Percentiles rank a stretch among this genome's conserved stretches.
Conservation (phyloP, 2,113 vertebrate genomes). For the Microtus ochrogaster region DNA sequence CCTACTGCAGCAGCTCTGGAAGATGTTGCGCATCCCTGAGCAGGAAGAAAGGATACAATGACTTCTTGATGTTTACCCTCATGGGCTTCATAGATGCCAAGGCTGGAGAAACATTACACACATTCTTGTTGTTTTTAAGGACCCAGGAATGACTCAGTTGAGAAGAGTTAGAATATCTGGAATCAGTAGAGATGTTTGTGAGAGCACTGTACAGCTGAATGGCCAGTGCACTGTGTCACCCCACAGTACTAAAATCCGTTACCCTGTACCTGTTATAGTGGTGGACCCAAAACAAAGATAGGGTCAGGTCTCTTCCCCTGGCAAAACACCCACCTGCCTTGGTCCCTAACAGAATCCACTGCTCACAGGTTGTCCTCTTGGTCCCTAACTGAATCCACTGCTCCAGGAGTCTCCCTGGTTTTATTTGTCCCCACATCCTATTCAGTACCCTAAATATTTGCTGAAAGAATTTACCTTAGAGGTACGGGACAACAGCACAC, state of each 20-base stretch:
- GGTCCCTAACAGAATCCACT: not conserved
- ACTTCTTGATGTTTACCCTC: not conserved
- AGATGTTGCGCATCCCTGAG: not conserved
- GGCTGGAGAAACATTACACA: not conserved
- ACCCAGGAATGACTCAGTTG: not conserved
- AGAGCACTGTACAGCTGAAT: not conserved
- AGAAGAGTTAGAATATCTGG: not conserved
- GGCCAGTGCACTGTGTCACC: fast-evolving
- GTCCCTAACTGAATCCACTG: not conserved
- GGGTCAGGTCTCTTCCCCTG: not conserved
- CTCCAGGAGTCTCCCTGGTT: no score
- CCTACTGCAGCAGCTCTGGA: no score
- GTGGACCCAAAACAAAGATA: not conserved
- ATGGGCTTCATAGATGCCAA: not conserved
- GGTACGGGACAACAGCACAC: not conserved
- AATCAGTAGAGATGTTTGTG: not conserved
- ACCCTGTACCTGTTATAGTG: not conserved
- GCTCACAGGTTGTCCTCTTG: not conserved
- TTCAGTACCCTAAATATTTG: not conserved
- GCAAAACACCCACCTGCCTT: not conserved
- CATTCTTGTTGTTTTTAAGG: not conserved
- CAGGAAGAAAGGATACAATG: not conserved
- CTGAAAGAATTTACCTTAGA: not conserved
- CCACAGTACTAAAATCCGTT: not conserved
- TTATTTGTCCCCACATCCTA: not conserved